Conservation (phyloP, 2,888 invertebrate genomes). For the Eumacrocentrus americanus region DNA sequence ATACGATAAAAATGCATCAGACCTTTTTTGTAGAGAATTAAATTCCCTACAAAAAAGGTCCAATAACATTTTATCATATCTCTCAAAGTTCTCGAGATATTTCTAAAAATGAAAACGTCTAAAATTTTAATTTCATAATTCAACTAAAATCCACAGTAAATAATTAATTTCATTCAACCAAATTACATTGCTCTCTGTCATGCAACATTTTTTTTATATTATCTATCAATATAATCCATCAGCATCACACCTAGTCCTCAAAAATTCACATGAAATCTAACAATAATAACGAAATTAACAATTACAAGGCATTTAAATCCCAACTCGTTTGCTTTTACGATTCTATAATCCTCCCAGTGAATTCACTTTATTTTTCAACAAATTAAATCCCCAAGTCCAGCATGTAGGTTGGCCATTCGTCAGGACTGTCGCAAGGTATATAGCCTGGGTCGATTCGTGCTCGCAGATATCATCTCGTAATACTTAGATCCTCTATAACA, state of each 20-base stretch:
- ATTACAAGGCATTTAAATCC: too few species aligned
- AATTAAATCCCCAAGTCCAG: conserved; percentile 10
- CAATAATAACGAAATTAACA: neutral
- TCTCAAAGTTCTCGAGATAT: too few species aligned
- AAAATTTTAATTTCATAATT: neutral
- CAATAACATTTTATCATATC: too few species aligned
- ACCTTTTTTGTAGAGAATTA: too few species aligned
- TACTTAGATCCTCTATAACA: conserved; percentile 31
- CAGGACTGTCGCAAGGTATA: conserved; percentile 24
- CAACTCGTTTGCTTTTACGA: neutral
- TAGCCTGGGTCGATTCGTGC: conserved; percentile 27
- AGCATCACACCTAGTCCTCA: neutral
- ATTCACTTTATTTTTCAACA: neutral
- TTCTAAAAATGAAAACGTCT: too few species aligned
- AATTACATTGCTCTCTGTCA: neutral
- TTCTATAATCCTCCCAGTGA: neutral
- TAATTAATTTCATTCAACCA: neutral
- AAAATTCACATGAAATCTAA: neutral
- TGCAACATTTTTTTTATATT: too few species aligned
- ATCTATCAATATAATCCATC: neutral
- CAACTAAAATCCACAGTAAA: neutral
- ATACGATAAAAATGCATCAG: too few species aligned
- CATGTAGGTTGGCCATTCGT: conserved; percentile 41
- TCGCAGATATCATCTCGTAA: conserved; percentile 37
- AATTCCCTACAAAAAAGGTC: too few species aligned